Evolutionary conservation across 2,113 vertebrate species (phyloP), one percentile per base, ranked within the genome.

Genomic region (Nesogale talazaci): DNA sequence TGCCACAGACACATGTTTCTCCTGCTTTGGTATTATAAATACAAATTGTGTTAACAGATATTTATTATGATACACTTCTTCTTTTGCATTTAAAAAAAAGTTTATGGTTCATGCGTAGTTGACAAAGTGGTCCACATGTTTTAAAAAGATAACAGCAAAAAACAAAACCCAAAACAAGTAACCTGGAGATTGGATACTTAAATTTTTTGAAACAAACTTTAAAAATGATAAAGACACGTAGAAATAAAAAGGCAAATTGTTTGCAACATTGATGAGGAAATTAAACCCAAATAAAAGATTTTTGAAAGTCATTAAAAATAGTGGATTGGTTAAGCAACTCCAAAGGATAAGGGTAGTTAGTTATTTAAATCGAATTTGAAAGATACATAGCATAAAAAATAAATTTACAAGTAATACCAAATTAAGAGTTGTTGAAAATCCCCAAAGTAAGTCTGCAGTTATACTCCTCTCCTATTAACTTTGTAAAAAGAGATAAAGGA

Each of bases 371-470:
- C 20, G 78, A 59, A 2, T 65, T 69, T 16, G 67, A 88, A 83
- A 38, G 27, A 25, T 75, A 86, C 20, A 23, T 3, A 63, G 4
- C 17, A 76, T 65, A 20, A 29, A 61, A 85, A 90, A 78, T 65
- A 95, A 90, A 80, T 76, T 88, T 6, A 59, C 70, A 95, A 61
- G 56, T 82, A 88, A 76, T n/a, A 57, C 27, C 76, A 70, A 93
- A 90, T 79, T 63, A 93, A 80, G 1, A 83, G 9, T 12, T 12
- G 2, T 22, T 83, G 31, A 88, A 91, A 88, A 61, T 19, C 22
- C 38, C 5, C 22, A 69, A 72, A 16, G 2, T 80, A 72, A 16
- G 2, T 80, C 40, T 67, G 3, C 17, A 79, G 19, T 82, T 74
- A 14, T 17, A 90, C 92, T 93, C 8, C 29, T 83, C 29, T 59